Base-by-base conservation (phyloP, 2,888 invertebrate species). In the Rhimphoctona megacephalus region DNA sequence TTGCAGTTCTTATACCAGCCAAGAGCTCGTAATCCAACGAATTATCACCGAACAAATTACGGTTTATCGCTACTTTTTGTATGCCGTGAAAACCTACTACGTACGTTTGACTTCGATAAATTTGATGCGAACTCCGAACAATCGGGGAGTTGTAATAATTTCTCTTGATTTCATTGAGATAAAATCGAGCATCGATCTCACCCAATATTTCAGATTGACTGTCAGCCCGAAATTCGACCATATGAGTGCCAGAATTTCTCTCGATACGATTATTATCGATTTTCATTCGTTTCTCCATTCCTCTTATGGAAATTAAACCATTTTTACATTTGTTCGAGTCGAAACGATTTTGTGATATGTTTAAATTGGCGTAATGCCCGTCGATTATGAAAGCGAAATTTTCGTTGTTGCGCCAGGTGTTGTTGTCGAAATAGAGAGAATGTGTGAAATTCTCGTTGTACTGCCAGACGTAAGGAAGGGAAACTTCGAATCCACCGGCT, bases 211-310 rank as follows among this genome's bases (percentile, higher is more conserved):
- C 99, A 80, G 98, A 98, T 93, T 99, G 98, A 91, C 98, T 98
- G 93, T 98, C 97, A 86, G 98, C 97, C 88, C 96, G 96, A 91
- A 99, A 98, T 93, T 99, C 97, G 1, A 99, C 96, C 95, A 99
- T 97, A 92, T 96, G 98, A 74, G 96, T 95, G 0, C 98, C 98
- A 76, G 95, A 96, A 92, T 99, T 99, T 80, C 96, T 95, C 89
- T 96, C 96, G 85, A 99, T 97, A 74, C 95, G 95, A 94, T 99
- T 99, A 66, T 96, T 96, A 90, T 97, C 96, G 83, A 99, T 97
- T 84, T 96, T 96, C 94, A 99, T 96, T 91, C 97, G 97, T 94
- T 99, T 99, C 94, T 99, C 99, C 99, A 99, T 99, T 11, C 99
- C 99, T 85, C 96, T 96, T 39, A 99, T 95, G 0, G 97, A 96